Percentiles rank a stretch among this genome's conserved stretches.
Evolutionary conservation across 2,797 vertebrate species (phyloP).

Genomic region (Anguilla marmorata): DNA sequence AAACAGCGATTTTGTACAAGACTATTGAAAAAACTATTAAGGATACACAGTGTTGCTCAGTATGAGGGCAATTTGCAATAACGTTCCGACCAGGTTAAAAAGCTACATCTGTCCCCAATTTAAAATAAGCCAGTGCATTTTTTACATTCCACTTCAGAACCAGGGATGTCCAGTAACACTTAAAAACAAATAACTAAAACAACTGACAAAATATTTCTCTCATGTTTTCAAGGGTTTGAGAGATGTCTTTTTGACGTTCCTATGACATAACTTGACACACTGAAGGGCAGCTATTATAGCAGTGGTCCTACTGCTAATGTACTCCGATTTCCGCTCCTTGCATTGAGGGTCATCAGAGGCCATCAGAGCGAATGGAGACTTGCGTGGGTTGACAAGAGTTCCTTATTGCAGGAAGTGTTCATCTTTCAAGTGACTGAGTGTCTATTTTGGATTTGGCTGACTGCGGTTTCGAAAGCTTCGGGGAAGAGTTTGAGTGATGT

Average conservation of each 20-base stretch:
- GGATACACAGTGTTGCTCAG: conserved; percentile 8
- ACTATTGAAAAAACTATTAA: not conserved
- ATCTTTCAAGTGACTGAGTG: conserved; percentile 34
- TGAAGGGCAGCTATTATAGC: conserved; percentile 37
- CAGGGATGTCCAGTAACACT: conserved; percentile 15
- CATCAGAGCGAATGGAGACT: not conserved
- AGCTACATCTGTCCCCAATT: not conserved
- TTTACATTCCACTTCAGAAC: conserved; percentile 25
- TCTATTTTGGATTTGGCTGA: conserved; percentile 41
- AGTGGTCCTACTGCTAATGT: conserved; percentile 47
- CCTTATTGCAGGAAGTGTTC: conserved; percentile 39
- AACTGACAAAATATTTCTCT: conserved; percentile 26
- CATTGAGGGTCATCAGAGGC: conserved; percentile 13
- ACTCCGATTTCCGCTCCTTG: conserved; percentile 19
- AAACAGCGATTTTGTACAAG: conserved; percentile 16
- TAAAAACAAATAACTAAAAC: conserved; percentile 19
- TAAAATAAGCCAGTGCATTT: conserved; percentile 19
- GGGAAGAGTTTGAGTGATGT: conserved; percentile 19
- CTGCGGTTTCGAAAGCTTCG: conserved; percentile 24
- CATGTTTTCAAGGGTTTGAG: conserved; percentile 24
- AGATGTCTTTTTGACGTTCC: conserved; percentile 56
- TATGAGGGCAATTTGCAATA: not conserved
- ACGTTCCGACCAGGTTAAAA: not conserved
- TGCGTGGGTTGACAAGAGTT: conserved; percentile 20
- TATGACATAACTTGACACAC: conserved; percentile 50